Percentiles rank a stretch among this genome's conserved stretches.
phyloP scores from a whole-genome alignment of 2,888 invertebrate species.

The Osedax frankpressi region DNA sequence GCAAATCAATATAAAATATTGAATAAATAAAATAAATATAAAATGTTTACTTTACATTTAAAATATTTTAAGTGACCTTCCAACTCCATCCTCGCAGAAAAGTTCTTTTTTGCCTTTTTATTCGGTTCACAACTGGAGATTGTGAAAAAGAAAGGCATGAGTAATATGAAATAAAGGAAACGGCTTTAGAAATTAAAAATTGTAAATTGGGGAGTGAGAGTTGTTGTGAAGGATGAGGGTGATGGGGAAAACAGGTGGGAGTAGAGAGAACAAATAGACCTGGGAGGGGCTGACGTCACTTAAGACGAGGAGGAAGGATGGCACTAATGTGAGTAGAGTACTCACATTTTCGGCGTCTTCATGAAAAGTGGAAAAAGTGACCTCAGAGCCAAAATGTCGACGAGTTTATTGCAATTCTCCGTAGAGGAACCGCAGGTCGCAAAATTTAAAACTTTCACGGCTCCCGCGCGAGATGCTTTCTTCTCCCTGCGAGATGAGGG shows the following conservation, averaged over 20 bases:
- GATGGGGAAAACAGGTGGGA: background rate
- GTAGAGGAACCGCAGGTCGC: constrained; percentile 85
- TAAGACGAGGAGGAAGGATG: too few relatives aligned
- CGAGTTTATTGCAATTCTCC: constrained; percentile 86
- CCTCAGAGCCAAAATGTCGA: constrained; percentile 81
- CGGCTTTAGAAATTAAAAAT: background rate
- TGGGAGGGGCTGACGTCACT: too few relatives aligned
- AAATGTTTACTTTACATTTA: too few relatives aligned
- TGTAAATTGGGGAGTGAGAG: background rate
- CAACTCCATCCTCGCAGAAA: too few relatives aligned
- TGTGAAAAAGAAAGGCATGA: too few relatives aligned
- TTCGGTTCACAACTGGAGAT: too few relatives aligned
- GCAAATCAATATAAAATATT: too few relatives aligned
- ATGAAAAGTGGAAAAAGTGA: constrained; percentile 96
- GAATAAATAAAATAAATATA: too few relatives aligned
- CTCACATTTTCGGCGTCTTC: constrained; percentile 77
- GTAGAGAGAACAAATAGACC: background rate
- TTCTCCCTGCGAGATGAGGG: constrained; percentile 59
- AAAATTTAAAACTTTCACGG: constrained; percentile 90
- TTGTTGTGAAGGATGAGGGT: background rate
- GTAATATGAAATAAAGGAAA: too few relatives aligned
- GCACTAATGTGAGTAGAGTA: too few relatives aligned
- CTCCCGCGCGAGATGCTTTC: constrained; percentile 73
- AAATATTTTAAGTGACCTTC: too few relatives aligned
- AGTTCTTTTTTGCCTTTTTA: too few relatives aligned